These are phyloP conservation scores for Galleria mellonella DNA, from an alignment of 1,140 invertebrate species.

Conservation along the genomic window DNA sequence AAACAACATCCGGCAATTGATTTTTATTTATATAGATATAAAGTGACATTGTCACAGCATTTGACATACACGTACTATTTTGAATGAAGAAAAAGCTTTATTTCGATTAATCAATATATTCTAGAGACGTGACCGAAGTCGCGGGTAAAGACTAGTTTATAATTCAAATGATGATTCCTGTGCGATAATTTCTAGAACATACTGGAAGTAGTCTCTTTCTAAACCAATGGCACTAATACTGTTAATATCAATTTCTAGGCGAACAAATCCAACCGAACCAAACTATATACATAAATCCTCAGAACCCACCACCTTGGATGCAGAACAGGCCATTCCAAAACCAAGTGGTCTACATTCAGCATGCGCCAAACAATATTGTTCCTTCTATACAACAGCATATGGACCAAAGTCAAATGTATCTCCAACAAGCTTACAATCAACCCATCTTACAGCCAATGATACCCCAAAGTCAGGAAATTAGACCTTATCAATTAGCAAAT, in stretches of 20 bases:
- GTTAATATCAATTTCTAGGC: conserved; percentile 27
- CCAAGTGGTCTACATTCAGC: conserved; percentile 55
- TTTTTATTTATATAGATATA: too few species aligned
- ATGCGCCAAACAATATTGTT: conserved; percentile 40
- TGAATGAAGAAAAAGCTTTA: too few species aligned
- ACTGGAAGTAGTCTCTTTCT: too few species aligned
- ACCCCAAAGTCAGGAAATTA: conserved; percentile 36
- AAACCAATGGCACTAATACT: too few species aligned
- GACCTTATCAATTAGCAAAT: conserved; percentile 30
- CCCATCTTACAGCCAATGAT: conserved; percentile 42
- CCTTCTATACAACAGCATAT: conserved; percentile 35
- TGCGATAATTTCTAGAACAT: too few species aligned
- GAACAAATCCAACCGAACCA: conserved; percentile 58
- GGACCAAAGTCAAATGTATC: conserved; percentile 48
- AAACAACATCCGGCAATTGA: too few species aligned
- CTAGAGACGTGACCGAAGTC: too few species aligned
- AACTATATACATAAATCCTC: conserved; percentile 50
- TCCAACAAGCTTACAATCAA: conserved; percentile 41
- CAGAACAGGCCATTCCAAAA: conserved; percentile 48
- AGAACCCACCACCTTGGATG: conserved; percentile 60
- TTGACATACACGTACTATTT: too few species aligned
- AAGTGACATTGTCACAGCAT: too few species aligned
- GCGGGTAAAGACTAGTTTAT: too few species aligned
- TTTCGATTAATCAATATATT: too few species aligned
- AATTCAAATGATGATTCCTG: too few species aligned